Base-by-base conservation (phyloP, 2,113 vertebrate species). In the Toxotes chatareus region DNA sequence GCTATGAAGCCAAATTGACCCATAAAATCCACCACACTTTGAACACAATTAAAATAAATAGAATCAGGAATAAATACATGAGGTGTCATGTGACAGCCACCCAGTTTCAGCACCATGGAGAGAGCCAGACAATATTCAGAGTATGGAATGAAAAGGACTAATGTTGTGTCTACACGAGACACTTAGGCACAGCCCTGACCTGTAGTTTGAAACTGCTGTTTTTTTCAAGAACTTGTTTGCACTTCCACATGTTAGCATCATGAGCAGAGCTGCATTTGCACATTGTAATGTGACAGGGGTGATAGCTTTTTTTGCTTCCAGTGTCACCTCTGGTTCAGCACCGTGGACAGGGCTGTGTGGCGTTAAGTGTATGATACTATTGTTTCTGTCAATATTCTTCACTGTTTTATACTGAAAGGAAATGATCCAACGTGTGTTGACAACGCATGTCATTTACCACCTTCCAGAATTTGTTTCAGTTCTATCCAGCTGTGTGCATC, bases 61-160 rank as follows among this genome's bases (percentile, higher is more conserved):
- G 36, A 49, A 7, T 21, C 23, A 62, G 51, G 47, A 44, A 40
- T 49, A 16, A 36, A 34, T 21, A 17, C n/a, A 44, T 17, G 23
- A 31, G 23, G 42, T 11, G 6, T 46, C n/a, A 1, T 21, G 36
- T 36, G 36, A 6, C 36, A 79, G 65, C 6, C 11, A 40, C 19
- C 14, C 23, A 38, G 27, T 40, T 76, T 72, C 27, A 47, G 76
- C 71, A 77, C 71, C 66, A 55, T 23, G 59, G 46, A 74, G 56
- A 69, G 65, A n/a, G 23, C 27, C 21, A 1, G 4, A 46, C 14
- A 65, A 17, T 9, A 40, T 57, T 16, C 5, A 27, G 27, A 27
- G 27, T 27, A 27, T 27, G 27, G 1, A 27, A 27, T 27, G 27
- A 27, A 27, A 27, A 27, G 27, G 27, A 27, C 27, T 10, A 53